phyloP scores from a whole-genome alignment of 2,797 vertebrate genomes.

The Cheirogaleus major region DNA sequence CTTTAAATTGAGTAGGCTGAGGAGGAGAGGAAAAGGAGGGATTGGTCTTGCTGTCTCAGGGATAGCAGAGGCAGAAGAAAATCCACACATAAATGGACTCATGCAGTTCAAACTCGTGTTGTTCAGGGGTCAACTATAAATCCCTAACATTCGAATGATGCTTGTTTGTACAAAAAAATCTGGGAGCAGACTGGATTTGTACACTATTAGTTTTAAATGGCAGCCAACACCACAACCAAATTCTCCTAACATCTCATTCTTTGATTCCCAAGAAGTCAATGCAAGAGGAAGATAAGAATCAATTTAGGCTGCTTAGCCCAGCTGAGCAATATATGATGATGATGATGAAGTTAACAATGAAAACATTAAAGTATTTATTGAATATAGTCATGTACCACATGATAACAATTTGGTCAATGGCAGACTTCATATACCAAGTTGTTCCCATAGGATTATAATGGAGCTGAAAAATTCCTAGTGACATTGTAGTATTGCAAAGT shows the following conservation, averaged over 20 bases:
- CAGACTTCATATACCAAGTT: background rate
- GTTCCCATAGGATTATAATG: background rate
- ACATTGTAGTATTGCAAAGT: background rate
- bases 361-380: background rate
- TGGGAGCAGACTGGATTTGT: background rate
- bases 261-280: background rate
- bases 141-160: background rate
- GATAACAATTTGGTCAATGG: background rate
- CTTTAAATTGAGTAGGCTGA: background rate
- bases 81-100: background rate
- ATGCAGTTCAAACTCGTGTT: background rate
- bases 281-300: background rate
- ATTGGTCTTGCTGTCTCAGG: background rate
- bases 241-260: background rate
- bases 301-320: background rate
- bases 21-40: background rate
- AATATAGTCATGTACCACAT: background rate
- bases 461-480: background rate
- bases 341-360: constrained; percentile 2
- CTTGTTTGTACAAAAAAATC: constrained; percentile 10
- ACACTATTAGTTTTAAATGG: constrained; percentile 19
- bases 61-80: background rate
- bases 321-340: background rate
- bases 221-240: background rate
- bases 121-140: background rate